Evolutionary conservation across 2,888 invertebrate genomes (phyloP).

Genomic region (Tubulanus polymorphus): DNA sequence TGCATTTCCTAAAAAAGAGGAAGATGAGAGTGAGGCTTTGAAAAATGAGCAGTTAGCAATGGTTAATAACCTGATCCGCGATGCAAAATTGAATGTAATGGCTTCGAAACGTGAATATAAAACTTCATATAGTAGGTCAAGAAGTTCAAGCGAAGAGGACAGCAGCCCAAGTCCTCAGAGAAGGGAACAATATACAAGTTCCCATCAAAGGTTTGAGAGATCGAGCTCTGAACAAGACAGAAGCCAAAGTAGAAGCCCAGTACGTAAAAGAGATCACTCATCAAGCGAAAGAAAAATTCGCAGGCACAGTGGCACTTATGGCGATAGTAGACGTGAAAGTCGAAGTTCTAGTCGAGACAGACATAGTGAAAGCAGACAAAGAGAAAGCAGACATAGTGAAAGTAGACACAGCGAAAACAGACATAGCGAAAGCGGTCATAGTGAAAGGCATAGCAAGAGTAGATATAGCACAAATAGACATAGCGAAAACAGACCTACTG

Average conservation of each 20-base stretch:
- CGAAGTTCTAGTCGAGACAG: background rate
- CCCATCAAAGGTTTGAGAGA: background rate
- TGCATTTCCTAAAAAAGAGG: slow-evolving; percentile 17
- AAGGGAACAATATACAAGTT: too few relatives aligned
- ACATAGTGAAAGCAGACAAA: too few relatives aligned
- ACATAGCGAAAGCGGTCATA: too few relatives aligned
- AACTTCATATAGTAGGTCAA: background rate
- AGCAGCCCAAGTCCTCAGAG: too few relatives aligned
- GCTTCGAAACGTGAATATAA: background rate
- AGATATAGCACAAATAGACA: background rate
- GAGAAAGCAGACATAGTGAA: background rate
- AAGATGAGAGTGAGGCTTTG: background rate
- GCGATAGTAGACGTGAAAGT: background rate
- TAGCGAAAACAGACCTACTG: too few relatives aligned
- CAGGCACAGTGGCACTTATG: background rate
- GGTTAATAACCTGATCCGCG: slow-evolving; percentile 1
- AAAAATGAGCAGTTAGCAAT: slow-evolving; percentile 9
- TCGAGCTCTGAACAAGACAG: too few relatives aligned
- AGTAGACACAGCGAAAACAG: too few relatives aligned
- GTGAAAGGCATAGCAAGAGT: too few relatives aligned
- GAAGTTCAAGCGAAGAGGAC: too few relatives aligned
- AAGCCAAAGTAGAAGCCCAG: background rate
- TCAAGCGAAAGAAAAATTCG: background rate
- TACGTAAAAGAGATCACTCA: background rate
- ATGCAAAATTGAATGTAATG: background rate